A percentile compares a stretch with the other conserved stretches of the same genome.
Conservation (phyloP, 2,113 vertebrate species). For the Grantiella picta region DNA sequence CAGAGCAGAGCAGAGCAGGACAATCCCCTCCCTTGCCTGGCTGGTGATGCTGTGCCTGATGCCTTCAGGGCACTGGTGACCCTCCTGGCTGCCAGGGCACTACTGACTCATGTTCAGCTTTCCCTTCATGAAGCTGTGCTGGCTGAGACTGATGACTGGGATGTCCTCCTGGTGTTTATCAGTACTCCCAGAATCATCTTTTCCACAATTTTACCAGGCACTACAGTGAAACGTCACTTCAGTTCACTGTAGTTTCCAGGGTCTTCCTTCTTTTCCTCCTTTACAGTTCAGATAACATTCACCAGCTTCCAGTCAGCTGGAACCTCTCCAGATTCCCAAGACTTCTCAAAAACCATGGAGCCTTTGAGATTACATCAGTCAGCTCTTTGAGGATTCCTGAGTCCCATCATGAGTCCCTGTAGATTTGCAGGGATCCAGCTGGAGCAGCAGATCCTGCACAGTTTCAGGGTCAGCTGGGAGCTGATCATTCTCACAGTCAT, state of each 20-base stretch:
- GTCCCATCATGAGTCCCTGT: neutral
- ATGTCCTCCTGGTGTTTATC: neutral
- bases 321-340: neutral
- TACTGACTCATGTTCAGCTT: neutral
- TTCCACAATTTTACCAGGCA: neutral
- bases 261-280: neutral
- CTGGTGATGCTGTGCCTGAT: neutral
- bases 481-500: neutral
- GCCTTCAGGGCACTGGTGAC: accelerated
- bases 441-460: neutral
- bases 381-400: neutral
- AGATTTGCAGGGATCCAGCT: neutral
- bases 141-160: neutral
- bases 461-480: neutral
- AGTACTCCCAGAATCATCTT: neutral
- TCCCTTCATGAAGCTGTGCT: neutral
- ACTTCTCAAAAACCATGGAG: neutral
- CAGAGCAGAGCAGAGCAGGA: neutral
- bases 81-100: neutral
- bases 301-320: neutral
- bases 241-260: neutral
- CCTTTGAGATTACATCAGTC: neutral
- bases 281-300: accelerated
- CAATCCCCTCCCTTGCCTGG: accelerated
- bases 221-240: neutral